Evolutionary conservation across 1,140 invertebrate genomes (phyloP), one percentile per base, ranked within the genome.

Genomic region (Scaptomyza graminum): DNA sequence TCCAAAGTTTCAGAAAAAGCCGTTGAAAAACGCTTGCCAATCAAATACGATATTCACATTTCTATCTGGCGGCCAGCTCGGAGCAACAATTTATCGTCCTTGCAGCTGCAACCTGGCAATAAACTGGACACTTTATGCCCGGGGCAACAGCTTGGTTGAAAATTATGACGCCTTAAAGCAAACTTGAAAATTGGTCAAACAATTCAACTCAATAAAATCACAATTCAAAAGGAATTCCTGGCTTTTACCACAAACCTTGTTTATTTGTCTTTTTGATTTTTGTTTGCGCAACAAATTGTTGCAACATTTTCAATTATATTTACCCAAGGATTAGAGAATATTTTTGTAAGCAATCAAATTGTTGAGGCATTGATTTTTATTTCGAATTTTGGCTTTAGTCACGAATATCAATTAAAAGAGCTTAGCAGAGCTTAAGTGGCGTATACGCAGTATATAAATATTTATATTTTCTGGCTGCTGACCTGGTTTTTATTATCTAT

Each of bases 381-480:
- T 13, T 51, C n/a, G n/a, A n/a, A n/a, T 28, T 31, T 55, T 3
- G 13, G 16, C 8, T 51, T 57, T 56, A 8, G 15, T 34, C 54
- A 51, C 52, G 63, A 52, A 72, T 39, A 54, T 72, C 54, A 71
- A 71, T 71, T 59, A 71, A 70, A 70, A 70, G 28, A 41, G 54
- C 54, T 66, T 47, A 59, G 46, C 47, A 28, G 11, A 18, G 31
- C 6, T 34, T 28, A 39, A 25, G 37, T 11, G 16, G 13, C 47
- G 47, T 54, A 43, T 66, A 71, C 62, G 62, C 22, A 59, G 59
- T 50, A 11, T 47, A 7, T 49, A 11, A 9, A 5, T 8, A 18
- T 22, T 0, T 37, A 43, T 5, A 15, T 56, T 44, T 25, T 6
- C 25, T 41, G 2, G 16, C 57, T 55, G 12, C 34, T 50, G 67